Conservation (phyloP, 2,797 vertebrate genomes). For the Smutsia gigantea region DNA sequence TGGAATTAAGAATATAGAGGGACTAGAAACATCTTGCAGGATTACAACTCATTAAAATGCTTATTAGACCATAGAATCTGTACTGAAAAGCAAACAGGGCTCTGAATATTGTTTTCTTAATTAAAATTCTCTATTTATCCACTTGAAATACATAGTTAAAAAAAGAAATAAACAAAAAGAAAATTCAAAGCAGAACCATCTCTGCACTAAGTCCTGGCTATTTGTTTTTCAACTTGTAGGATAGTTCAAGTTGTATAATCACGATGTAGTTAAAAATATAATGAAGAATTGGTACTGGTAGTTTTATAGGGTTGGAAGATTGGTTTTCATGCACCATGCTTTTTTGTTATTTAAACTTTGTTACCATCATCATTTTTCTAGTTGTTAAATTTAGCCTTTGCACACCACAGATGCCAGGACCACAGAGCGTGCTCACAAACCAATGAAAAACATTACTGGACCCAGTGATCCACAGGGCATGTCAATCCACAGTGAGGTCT, state of each 20-base stretch:
- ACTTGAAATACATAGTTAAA: conserved; percentile 37
- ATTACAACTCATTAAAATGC: conserved; percentile 67
- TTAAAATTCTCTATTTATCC: conserved; percentile 70
- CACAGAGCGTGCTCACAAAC: neutral
- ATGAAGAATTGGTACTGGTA: conserved; percentile 29
- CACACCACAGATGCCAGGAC: neutral
- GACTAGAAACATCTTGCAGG: conserved; percentile 61
- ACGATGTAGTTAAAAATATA: conserved; percentile 64
- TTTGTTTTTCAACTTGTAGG: neutral
- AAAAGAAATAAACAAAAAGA: conserved; percentile 36
- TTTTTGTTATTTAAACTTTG: conserved; percentile 76
- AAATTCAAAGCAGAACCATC: conserved; percentile 57
- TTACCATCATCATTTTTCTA: conserved; percentile 73
- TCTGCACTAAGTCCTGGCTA: neutral
- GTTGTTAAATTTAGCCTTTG: conserved; percentile 73
- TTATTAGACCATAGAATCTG: conserved; percentile 52
- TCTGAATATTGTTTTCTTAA: conserved; percentile 61
- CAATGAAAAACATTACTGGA: conserved; percentile 7
- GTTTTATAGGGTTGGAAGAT: conserved; percentile 65
- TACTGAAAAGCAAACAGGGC: conserved; percentile 25
- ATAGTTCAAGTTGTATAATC: conserved; percentile 38
- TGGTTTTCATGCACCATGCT: conserved; percentile 61
- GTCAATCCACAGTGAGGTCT: neutral
- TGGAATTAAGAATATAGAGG: neutral
- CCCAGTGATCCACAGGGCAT: neutral